Conservation (phyloP, 2,888 invertebrate species). For the Limnephilus rhombicus region DNA sequence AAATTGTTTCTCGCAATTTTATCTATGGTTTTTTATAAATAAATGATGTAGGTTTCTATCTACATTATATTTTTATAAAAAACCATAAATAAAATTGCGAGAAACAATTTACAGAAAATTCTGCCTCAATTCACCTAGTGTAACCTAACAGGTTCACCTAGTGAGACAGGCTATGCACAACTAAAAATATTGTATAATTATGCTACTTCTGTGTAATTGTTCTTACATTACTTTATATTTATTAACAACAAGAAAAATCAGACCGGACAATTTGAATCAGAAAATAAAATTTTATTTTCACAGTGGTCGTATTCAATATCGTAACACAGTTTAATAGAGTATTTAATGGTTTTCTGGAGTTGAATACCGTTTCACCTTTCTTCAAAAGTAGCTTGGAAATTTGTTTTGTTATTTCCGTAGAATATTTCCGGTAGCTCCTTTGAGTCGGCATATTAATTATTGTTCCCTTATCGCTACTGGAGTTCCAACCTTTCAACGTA, state of each 20-base stretch:
- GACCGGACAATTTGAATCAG: neutral
- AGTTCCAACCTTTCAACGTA: neutral
- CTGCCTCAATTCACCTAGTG: no score
- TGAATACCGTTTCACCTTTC: constrained; percentile 33
- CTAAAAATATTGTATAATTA: no score
- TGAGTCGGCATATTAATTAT: constrained; percentile 17
- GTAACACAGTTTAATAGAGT: constrained; percentile 28
- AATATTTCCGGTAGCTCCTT: constrained; percentile 8
- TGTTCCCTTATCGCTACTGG: constrained; percentile 12
- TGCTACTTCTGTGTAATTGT: no score
- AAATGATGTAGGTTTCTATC: no score
- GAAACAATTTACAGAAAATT: no score
- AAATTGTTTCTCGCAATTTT: no score
- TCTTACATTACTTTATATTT: no score
- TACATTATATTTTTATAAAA: no score
- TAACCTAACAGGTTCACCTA: no score
- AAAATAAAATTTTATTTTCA: neutral
- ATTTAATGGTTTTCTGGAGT: constrained; percentile 44
- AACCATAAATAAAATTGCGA: no score
- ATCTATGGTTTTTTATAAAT: no score
- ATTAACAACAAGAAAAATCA: neutral
- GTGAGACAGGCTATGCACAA: no score
- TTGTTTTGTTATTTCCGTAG: constrained; percentile 24
- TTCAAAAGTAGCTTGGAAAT: constrained; percentile 23
- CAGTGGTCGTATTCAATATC: neutral